Conservation (phyloP, 2,888 invertebrate genomes). For the Eupithecia tripunctaria region DNA sequence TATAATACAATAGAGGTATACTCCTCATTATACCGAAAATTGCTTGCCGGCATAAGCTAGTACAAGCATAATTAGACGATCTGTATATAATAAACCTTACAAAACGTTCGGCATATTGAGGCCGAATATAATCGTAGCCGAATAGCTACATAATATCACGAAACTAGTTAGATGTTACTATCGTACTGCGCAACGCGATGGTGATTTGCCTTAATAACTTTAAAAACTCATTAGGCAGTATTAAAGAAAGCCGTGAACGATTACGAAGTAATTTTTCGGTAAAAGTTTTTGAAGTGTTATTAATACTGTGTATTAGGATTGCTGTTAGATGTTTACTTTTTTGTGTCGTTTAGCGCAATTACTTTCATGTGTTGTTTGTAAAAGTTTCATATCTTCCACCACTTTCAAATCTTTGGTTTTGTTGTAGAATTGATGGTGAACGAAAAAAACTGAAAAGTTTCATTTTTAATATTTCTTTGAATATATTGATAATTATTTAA, state of each 20-base stretch:
- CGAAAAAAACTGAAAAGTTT: too few relatives aligned
- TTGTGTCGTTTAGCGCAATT: background rate
- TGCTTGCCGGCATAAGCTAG: too few relatives aligned
- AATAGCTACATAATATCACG: conserved; percentile 5
- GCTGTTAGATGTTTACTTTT: conserved; percentile 3
- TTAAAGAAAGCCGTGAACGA: conserved; percentile 57
- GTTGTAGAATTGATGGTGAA: too few relatives aligned
- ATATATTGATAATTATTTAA: too few relatives aligned
- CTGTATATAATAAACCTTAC: background rate
- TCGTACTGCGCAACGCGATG: conserved; percentile 59
- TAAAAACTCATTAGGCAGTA: conserved; percentile 72
- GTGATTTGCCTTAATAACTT: conserved; percentile 80
- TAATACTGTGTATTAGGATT: background rate
- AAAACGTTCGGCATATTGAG: conserved; percentile 2
- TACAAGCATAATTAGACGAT: background rate
- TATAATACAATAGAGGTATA: too few relatives aligned
- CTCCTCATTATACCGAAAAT: too few relatives aligned
- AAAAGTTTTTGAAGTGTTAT: conserved; percentile 12
- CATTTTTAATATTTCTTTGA: too few relatives aligned
- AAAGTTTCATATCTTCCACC: background rate
- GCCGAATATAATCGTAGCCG: conserved; percentile 8
- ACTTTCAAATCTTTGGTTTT: background rate
- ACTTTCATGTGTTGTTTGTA: background rate
- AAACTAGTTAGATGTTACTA: conserved; percentile 51
- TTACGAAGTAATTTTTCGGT: conserved; percentile 44